Conservation (phyloP, 2,888 invertebrate species). For the Dasysyrphus albostriatus region DNA sequence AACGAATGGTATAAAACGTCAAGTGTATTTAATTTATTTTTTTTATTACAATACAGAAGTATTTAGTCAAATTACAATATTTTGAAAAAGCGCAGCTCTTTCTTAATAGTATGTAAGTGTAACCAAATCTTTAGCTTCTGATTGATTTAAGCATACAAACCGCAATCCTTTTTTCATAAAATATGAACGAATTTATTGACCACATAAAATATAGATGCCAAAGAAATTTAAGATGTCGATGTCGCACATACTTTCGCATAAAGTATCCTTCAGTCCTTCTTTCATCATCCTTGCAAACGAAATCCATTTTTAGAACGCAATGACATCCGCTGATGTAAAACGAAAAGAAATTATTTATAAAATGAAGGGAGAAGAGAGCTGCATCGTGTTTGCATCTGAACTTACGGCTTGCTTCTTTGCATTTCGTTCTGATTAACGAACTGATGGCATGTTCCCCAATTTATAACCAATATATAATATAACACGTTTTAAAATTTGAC, state of each 20-base stretch:
- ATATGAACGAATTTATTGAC: slow-evolving; percentile 5
- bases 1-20: neutral
- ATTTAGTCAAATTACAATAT: neutral
- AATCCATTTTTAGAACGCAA: neutral
- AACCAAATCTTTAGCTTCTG: neutral
- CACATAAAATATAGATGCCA: slow-evolving; percentile 31
- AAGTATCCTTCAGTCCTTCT: slow-evolving; percentile 26
- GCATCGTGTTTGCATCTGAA: neutral
- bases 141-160: slow-evolving; percentile 8
- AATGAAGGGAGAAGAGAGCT: neutral
- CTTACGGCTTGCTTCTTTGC: neutral
- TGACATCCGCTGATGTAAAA: slow-evolving; percentile 5
- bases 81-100: neutral
- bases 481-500: neutral
- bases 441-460: neutral
- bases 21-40: neutral
- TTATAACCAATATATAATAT: neutral
- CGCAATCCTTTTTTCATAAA: neutral
- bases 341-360: neutral
- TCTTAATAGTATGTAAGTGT: neutral
- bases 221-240: slow-evolving; percentile 50
- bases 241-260: slow-evolving; percentile 49
- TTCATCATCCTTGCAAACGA: slow-evolving; percentile 1
- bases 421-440: neutral
- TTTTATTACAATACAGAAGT: neutral